phyloP scores from a whole-genome alignment of 2,888 invertebrate genomes.

The Scaptodrosophila latifasciaeformis region DNA sequence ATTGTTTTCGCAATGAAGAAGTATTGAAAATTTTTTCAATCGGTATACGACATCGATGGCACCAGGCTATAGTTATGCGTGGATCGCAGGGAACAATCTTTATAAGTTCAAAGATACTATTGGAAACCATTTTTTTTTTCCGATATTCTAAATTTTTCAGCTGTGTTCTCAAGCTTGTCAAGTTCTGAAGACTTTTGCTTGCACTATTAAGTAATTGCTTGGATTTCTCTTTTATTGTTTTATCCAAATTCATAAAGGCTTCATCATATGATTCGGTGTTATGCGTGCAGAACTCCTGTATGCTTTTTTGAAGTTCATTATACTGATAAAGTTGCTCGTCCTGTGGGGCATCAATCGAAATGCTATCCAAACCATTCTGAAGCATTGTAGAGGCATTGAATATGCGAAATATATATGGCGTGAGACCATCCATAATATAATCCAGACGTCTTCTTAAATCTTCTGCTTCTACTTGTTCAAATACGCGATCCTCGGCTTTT shows the following conservation, averaged over 20 bases:
- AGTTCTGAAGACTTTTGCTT: not conserved
- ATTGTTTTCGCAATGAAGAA: not conserved
- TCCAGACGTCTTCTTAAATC: constrained; percentile 2
- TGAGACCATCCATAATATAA: constrained; percentile 17
- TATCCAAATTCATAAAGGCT: too few species aligned
- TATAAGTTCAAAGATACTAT: too few species aligned
- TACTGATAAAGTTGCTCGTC: too few species aligned
- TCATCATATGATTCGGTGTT: not conserved
- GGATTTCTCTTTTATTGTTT: too few species aligned
- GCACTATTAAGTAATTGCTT: too few species aligned
- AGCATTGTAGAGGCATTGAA: constrained; percentile 18
- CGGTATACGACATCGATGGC: constrained; percentile 5
- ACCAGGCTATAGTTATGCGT: constrained; percentile 20
- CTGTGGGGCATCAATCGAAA: too few species aligned
- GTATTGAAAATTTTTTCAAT: constrained; percentile 2
- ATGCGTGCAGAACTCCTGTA: not conserved
- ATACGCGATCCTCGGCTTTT: not conserved
- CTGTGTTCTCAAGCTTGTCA: not conserved
- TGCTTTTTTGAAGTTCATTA: not conserved
- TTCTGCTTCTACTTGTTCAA: not conserved
- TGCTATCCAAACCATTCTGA: not conserved
- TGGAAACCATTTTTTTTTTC: too few species aligned
- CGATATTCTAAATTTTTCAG: too few species aligned
- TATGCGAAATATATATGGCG: constrained; percentile 9
- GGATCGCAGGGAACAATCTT: too few species aligned